Evolutionary conservation across 2,797 vertebrate species (phyloP).

Genomic region (Macrochelys suwanniensis): DNA sequence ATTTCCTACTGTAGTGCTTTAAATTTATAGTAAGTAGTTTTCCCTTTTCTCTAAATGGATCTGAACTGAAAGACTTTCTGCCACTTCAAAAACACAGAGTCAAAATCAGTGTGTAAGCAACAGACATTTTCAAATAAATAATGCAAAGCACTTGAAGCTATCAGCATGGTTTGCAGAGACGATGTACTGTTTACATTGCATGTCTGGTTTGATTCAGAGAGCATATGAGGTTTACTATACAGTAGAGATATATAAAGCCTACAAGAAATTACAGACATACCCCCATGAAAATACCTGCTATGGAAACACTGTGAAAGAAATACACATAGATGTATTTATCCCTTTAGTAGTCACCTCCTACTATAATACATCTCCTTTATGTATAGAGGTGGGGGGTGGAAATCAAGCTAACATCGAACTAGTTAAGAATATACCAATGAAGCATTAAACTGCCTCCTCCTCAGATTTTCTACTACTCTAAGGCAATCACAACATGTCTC

Average conservation of each 20-base stretch:
- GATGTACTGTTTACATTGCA: slow-evolving; percentile 12
- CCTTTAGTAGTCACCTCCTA: neutral
- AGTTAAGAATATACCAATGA: neutral
- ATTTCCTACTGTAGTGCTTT: slow-evolving; percentile 44
- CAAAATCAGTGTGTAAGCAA: slow-evolving; percentile 66
- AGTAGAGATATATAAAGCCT: slow-evolving; percentile 24
- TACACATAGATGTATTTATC: neutral
- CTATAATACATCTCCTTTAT: neutral
- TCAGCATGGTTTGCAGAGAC: slow-evolving; percentile 20
- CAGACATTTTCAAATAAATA: slow-evolving; percentile 67
- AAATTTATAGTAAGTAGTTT: slow-evolving; percentile 55
- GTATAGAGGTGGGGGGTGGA: neutral
- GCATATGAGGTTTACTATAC: slow-evolving; percentile 1
- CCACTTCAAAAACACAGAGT: slow-evolving; percentile 57
- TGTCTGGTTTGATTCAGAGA: slow-evolving; percentile 27
- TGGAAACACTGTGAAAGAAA: neutral
- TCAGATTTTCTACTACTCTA: neutral
- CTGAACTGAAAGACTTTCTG: slow-evolving; percentile 41
- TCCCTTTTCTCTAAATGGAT: slow-evolving; percentile 29
- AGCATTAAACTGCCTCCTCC: neutral
- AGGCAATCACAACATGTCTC: neutral
- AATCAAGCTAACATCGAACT: neutral
- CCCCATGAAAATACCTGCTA: slow-evolving; percentile 13
- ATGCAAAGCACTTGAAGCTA: slow-evolving; percentile 54
- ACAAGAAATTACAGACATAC: slow-evolving; percentile 7